Percentiles rank a stretch among this genome's conserved stretches.
Evolutionary conservation across 1,140 invertebrate genomes (phyloP).

Genomic region (Chionoecetes opilio): DNA sequence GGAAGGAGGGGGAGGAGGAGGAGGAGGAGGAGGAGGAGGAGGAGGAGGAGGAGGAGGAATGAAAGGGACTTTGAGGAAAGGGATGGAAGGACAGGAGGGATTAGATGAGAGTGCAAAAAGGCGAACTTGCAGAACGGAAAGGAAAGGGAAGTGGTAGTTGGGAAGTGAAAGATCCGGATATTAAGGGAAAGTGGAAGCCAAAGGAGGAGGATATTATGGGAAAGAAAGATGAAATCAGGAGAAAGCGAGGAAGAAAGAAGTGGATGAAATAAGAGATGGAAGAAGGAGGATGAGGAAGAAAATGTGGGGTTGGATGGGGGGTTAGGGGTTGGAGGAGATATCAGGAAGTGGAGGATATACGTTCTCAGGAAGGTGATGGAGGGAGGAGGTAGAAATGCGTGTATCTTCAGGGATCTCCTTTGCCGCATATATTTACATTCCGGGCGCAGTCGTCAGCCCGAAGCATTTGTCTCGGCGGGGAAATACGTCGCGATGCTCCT

Average conservation of each 20-base stretch:
- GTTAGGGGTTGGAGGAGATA: not conserved
- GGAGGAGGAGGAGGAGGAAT: not conserved
- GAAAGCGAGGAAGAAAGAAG: not conserved
- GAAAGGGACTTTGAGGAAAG: not conserved
- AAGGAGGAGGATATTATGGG: not conserved
- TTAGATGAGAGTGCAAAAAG: not conserved
- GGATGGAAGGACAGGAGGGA: not conserved
- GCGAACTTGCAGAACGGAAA: not conserved
- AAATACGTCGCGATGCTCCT: not conserved
- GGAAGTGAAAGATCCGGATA: not conserved
- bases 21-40: not conserved
- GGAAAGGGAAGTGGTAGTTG: not conserved
- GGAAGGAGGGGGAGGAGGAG: no score
- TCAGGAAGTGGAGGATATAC: not conserved
- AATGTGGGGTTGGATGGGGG: not conserved
- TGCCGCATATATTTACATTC: conserved; percentile 9
- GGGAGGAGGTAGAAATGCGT: not conserved
- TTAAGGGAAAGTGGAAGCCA: not conserved
- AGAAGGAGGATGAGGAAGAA: not conserved
- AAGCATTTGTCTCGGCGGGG: not conserved
- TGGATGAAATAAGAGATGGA: not conserved
- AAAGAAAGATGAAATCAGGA: not conserved
- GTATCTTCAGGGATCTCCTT: not conserved
- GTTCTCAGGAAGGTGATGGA: not conserved
- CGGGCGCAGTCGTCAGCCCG: not conserved